A percentile compares a stretch with the other conserved stretches of the same genome.
phyloP scores from a whole-genome alignment of 2,113 vertebrate genomes.

The Nycticorax nycticorax region DNA sequence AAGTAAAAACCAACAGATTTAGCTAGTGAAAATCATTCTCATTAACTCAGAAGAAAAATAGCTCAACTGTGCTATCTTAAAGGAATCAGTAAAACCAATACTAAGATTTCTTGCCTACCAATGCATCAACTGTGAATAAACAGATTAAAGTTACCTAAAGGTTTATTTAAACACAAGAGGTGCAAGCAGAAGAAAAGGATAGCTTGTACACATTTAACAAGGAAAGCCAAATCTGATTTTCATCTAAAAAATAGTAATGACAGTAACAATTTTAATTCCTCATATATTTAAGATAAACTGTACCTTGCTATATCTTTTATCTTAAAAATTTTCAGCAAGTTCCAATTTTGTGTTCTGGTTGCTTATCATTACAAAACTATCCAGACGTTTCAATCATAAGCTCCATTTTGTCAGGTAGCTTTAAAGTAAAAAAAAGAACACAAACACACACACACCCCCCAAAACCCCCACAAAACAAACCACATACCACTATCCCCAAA shows the following conservation, averaged over 20 bases:
- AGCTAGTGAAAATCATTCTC: not conserved
- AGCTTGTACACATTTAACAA: accelerated
- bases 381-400: not conserved
- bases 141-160: not conserved
- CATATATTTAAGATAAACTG: not conserved
- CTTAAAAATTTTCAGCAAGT: not conserved
- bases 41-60: not conserved
- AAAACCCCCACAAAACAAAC: no score
- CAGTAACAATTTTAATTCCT: not conserved
- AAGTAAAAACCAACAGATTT: not conserved
- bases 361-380: not conserved
- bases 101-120: not conserved
- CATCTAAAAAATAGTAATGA: not conserved
- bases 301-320: not conserved
- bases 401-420: not conserved
- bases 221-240: not conserved
- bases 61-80: not conserved
- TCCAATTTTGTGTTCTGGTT: not conserved
- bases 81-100: not conserved
- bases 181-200: not conserved
- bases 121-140: not conserved
- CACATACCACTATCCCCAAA: not conserved
- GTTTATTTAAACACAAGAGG: not conserved
- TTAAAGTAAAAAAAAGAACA: not conserved
- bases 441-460: not conserved